Evolutionary conservation across 1,140 invertebrate genomes (phyloP).

Genomic region (Aphidius ervi): DNA sequence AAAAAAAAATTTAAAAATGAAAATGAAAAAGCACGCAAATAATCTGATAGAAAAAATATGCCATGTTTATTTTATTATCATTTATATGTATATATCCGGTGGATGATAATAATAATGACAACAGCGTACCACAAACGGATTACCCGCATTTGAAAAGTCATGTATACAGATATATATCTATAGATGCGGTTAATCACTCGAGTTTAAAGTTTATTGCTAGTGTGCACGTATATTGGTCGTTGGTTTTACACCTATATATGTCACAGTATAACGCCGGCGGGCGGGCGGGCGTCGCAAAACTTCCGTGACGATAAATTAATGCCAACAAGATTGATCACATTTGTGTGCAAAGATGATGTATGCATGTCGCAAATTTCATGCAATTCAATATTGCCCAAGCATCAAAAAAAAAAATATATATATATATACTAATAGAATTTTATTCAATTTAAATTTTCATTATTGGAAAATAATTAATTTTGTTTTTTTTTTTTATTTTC

Average conservation of each 20-base stretch:
- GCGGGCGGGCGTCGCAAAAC: constrained; percentile 8
- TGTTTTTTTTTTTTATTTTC: constrained; percentile 14
- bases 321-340: constrained; percentile 23
- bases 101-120: constrained; percentile 5
- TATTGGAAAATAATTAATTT: neutral
- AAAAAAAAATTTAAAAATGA: too few species aligned
- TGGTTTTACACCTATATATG: constrained; percentile 1
- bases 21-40: too few species aligned
- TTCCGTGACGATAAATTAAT: constrained; percentile 22
- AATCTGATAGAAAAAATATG: too few species aligned
- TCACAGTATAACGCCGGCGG: constrained; percentile 2
- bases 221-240: constrained; percentile 7
- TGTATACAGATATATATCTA: neutral
- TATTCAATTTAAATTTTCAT: neutral
- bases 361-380: neutral
- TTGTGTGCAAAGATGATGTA: constrained; percentile 7
- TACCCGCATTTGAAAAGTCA: constrained; percentile 15
- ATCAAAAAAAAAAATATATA: neutral
- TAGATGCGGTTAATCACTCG: constrained; percentile 8
- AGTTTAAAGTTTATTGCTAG: constrained; percentile 15
- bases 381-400: neutral
- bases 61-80: too few species aligned
- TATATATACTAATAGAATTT: neutral
- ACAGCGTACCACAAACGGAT: constrained; percentile 14
- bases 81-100: too few species aligned